Evolutionary conservation across 1,140 invertebrate species (phyloP), one percentile per base, ranked within the genome.

Genomic region (Meteorus sp.): DNA sequence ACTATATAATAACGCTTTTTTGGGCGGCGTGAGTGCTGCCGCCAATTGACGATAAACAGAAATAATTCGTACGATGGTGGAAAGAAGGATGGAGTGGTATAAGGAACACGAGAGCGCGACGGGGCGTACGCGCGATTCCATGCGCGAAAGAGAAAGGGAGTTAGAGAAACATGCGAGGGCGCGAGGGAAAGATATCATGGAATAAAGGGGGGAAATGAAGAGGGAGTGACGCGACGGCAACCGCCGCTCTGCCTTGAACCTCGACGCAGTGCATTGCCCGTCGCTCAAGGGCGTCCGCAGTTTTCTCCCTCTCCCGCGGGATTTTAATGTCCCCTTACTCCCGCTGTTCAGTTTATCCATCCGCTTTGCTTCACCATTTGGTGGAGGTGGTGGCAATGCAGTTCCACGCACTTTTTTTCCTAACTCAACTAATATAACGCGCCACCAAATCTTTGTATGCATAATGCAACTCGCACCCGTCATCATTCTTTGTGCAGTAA

Each of bases 161-260:
- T 31, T 48, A 53, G 53, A 44, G 39, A 13, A 15, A 33, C 29
- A 33, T 11, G 17, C 7, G 7, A 15, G 13, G 47, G 50, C 25
- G 41, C 31, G 50, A 54, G 53, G 13, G 39, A 13, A 8, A 20
- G 51, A 27, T 9, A 31, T 22, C 7, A 17, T 33, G 22, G 19
- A n/a, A 31, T 6, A 13, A 13, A 4, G 23, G 62, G 57, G 51
- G 31, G 9, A 31, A 29, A 47, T 17, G 61, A 53, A 62, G 71
- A 56, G 67, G 67, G 60, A 65, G 66, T 67, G 71, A 65, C 71
- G 68, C 66, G 69, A 65, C 71, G 72, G 70, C 73, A 76, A 73
- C 69, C 77, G 73, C 70, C 76, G 77, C 72, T 80, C 78, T 78
- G 78, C 78, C 78, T 80, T 80, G 78, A 78, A 80, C 78, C 78